Percentiles rank a stretch among this genome's conserved stretches.
phyloP scores from a whole-genome alignment of 2,797 vertebrate genomes.

The Fundulus diaphanus region DNA sequence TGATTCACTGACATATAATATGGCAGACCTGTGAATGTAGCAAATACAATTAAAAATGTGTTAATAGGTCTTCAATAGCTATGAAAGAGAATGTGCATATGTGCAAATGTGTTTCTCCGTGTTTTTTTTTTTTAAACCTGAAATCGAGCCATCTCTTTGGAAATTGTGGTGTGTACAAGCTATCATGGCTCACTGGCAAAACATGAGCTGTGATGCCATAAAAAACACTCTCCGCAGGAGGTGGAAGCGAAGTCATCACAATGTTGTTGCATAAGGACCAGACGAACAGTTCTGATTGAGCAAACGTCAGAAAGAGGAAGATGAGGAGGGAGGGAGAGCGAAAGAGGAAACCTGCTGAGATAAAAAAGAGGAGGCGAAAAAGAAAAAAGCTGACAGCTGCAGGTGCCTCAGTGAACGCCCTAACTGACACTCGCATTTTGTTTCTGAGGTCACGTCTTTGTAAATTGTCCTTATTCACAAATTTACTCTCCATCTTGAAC shows the following conservation, averaged over 20 bases:
- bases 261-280: constrained; percentile 49
- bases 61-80: constrained; percentile 17
- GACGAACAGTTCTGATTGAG: constrained; percentile 52
- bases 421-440: constrained; percentile 9
- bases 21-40: constrained; percentile 1
- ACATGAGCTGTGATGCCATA: constrained; percentile 52
- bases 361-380: constrained; percentile 15
- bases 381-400: constrained; percentile 56
- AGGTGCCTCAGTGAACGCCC: constrained; percentile 30
- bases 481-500: constrained; percentile 17
- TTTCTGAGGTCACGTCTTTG: constrained; percentile 21
- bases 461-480: constrained; percentile 29
- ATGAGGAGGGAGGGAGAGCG: neutral
- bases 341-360: constrained; percentile 35
- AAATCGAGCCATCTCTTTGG: constrained; percentile 23
- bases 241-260: constrained; percentile 39
- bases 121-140: constrained; percentile 14
- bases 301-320: constrained; percentile 28
- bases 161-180: constrained; percentile 6
- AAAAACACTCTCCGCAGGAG: constrained; percentile 50
- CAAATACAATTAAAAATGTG: constrained; percentile 35
- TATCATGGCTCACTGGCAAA: constrained; percentile 58
- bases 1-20: constrained; percentile 9
- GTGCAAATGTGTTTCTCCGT: constrained; percentile 11
- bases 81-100: constrained; percentile 7